Conservation (phyloP, 2,797 vertebrate genomes). For the Cyclura pinguis region DNA sequence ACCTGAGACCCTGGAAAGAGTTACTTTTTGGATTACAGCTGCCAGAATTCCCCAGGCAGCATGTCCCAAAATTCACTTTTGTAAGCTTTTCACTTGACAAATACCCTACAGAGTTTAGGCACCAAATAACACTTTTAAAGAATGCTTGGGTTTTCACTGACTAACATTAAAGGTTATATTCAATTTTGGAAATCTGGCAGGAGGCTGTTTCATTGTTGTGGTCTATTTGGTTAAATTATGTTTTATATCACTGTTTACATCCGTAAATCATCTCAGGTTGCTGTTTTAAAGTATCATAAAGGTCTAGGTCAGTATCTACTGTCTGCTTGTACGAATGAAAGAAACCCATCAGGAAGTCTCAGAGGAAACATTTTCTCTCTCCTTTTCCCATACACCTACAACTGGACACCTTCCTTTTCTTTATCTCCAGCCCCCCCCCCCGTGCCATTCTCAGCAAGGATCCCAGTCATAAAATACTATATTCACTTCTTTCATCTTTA, state of each 20-base stretch:
- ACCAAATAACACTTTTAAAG: background rate
- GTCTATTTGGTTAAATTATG: background rate
- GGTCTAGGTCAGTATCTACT: too few relatives aligned
- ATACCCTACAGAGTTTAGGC: background rate
- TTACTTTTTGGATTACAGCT: too few relatives aligned
- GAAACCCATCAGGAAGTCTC: too few relatives aligned
- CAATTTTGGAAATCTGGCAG: background rate
- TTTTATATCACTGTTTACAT: background rate
- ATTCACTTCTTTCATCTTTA: background rate
- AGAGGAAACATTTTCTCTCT: too few relatives aligned
- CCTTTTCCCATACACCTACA: too few relatives aligned
- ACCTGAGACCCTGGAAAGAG: too few relatives aligned
- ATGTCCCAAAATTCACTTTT: background rate
- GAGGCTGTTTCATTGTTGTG: background rate
- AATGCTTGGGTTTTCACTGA: background rate
- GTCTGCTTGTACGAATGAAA: too few relatives aligned
- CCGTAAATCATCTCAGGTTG: background rate
- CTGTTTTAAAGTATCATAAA: background rate
- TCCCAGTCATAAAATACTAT: too few relatives aligned
- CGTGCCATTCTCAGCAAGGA: too few relatives aligned
- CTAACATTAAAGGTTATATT: background rate
- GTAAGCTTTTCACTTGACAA: background rate
- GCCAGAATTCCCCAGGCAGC: too few relatives aligned
- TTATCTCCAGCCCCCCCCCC: too few relatives aligned
- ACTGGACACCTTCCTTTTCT: too few relatives aligned